phyloP scores from a whole-genome alignment of 2,797 vertebrate species.

The Glossophaga mutica region DNA sequence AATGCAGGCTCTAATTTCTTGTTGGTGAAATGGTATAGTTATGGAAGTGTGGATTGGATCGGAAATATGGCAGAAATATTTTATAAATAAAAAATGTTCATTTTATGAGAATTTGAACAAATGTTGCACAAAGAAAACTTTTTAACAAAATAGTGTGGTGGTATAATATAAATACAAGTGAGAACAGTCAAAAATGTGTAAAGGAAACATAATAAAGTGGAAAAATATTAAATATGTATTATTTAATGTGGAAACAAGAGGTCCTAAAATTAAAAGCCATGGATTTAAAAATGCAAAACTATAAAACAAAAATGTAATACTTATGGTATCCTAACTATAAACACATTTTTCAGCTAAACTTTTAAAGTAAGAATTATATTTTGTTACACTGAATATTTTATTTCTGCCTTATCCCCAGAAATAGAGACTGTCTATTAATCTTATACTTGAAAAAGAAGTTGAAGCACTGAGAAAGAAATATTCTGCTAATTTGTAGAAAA shows the following conservation, averaged over 20 bases:
- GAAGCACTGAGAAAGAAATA: slow-evolving; percentile 71
- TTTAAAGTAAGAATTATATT: slow-evolving; percentile 72
- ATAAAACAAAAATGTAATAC: slow-evolving; percentile 36
- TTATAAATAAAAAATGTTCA: slow-evolving; percentile 69
- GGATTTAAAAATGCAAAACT: slow-evolving; percentile 76
- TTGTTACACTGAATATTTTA: slow-evolving; percentile 68
- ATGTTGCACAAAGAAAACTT: slow-evolving; percentile 72
- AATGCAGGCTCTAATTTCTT: not conserved
- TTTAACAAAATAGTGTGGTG: slow-evolving; percentile 73
- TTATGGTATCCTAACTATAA: slow-evolving; percentile 57
- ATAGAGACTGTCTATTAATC: slow-evolving; percentile 69
- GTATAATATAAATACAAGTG: slow-evolving; percentile 65
- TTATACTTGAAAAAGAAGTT: slow-evolving; percentile 77
- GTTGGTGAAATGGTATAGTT: not conserved
- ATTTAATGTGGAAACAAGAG: slow-evolving; percentile 57
- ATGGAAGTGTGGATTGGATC: not conserved
- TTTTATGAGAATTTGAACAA: slow-evolving; percentile 78
- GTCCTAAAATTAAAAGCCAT: slow-evolving; percentile 54
- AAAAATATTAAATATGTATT: slow-evolving; percentile 65
- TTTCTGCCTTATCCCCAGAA: slow-evolving; percentile 76
- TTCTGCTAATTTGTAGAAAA: slow-evolving; percentile 4
- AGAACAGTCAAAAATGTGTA: slow-evolving; percentile 66
- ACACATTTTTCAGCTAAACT: slow-evolving; percentile 64
- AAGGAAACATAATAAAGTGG: slow-evolving; percentile 42
- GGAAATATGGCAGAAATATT: not conserved